These are phyloP conservation scores for Oryzias melastigma DNA, from an alignment of 2,113 vertebrate genomes.

Conservation along the genomic window DNA sequence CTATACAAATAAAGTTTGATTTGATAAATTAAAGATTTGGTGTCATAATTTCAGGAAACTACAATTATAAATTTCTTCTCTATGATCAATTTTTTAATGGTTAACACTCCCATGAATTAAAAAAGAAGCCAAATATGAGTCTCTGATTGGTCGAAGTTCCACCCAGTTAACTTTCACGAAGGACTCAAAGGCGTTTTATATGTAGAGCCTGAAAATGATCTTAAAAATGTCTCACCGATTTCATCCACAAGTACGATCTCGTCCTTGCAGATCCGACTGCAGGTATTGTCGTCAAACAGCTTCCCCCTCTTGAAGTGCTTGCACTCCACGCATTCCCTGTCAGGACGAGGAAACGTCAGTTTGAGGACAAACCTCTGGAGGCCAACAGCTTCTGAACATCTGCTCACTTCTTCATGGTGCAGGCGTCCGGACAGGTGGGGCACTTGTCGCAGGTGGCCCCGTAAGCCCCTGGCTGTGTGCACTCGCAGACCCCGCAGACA, in stretches of 20 bases:
- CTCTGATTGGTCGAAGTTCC: too few species aligned
- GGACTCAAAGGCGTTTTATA: too few species aligned
- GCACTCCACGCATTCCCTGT: slow-evolving; percentile 94
- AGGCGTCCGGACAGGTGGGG: slow-evolving; percentile 93
- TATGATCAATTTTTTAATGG: too few species aligned
- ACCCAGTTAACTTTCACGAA: too few species aligned
- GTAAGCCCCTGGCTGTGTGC: slow-evolving; percentile 91
- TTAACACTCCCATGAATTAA: too few species aligned
- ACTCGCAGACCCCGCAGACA: slow-evolving; percentile 89
- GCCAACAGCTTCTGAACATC: neutral
- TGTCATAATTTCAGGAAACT: too few species aligned
- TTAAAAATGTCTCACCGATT: slow-evolving; percentile 76
- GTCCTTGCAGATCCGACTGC: slow-evolving; percentile 87
- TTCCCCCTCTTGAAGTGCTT: slow-evolving; percentile 88
- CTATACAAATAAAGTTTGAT: too few species aligned
- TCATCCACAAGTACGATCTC: slow-evolving; percentile 85
- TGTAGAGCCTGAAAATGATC: too few species aligned
- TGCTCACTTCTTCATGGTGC: slow-evolving; percentile 93
- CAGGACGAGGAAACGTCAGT: slow-evolving; percentile 1
- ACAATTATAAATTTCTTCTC: too few species aligned
- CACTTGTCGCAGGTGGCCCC: slow-evolving; percentile 95
- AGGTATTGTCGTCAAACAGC: slow-evolving; percentile 82
- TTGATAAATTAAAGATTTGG: too few species aligned
- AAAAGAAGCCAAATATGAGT: too few species aligned
- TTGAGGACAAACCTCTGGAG: neutral